Evolutionary conservation across 2,888 invertebrate species (phyloP).

Genomic region (Sinopyrophorus schimmeli): DNA sequence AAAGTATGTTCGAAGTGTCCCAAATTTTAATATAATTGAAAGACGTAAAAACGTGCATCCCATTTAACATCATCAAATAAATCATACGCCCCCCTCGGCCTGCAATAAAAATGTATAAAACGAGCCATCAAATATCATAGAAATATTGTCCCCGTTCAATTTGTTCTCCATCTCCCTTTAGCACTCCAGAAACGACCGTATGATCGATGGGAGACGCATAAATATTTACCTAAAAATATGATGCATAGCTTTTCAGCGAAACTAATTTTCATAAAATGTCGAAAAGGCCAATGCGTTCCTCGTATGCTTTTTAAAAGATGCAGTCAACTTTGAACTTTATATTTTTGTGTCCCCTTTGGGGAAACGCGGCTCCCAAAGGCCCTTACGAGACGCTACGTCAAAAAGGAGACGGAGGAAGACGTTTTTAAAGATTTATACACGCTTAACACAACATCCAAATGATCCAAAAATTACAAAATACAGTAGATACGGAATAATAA

Average conservation of each 20-base stretch:
- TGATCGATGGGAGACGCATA: slow-evolving; percentile 24
- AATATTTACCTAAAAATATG: slow-evolving; percentile 31
- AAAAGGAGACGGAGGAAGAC: slow-evolving; percentile 19
- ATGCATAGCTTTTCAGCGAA: slow-evolving; percentile 30
- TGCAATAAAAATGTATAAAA: slow-evolving; percentile 24
- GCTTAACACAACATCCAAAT: too few relatives aligned
- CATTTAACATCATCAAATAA: slow-evolving; percentile 20
- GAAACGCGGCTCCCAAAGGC: slow-evolving; percentile 21
- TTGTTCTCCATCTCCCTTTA: slow-evolving; percentile 23
- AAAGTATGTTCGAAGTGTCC: too few relatives aligned
- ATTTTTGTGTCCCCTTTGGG: slow-evolving; percentile 27
- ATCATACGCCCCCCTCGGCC: slow-evolving; percentile 22
- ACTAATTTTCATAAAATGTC: slow-evolving; percentile 33
- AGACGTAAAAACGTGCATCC: slow-evolving; percentile 12
- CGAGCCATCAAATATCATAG: slow-evolving; percentile 28
- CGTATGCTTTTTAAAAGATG: slow-evolving; percentile 21
- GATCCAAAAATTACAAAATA: too few relatives aligned
- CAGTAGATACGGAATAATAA: slow-evolving; percentile 4
- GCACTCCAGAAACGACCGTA: slow-evolving; percentile 4
- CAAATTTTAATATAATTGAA: too few relatives aligned
- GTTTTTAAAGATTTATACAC: slow-evolving; percentile 31
- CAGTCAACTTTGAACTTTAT: slow-evolving; percentile 31
- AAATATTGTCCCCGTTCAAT: slow-evolving; percentile 31
- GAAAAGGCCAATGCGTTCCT: slow-evolving; percentile 29
- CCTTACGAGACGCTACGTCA: slow-evolving; percentile 24